Conservation (phyloP, 2,888 invertebrate species). For the Mythimna lalbum region DNA sequence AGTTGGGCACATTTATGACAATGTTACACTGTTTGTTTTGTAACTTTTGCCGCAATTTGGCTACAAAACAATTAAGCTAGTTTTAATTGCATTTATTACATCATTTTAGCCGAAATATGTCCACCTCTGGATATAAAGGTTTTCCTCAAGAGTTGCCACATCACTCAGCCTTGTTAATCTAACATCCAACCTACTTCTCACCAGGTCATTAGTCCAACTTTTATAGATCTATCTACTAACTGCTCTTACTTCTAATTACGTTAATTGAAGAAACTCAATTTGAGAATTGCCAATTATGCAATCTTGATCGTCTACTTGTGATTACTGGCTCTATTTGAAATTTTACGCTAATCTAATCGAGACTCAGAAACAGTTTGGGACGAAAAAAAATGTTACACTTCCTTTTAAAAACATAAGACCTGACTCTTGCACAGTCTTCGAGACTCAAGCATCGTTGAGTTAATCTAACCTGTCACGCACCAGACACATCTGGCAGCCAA, state of each 20-base stretch:
- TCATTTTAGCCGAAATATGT: neutral
- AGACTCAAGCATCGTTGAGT: constrained; percentile 5
- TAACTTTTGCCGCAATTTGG: constrained; percentile 16
- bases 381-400: neutral
- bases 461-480: constrained; percentile 65
- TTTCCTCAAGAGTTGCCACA: neutral
- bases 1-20: constrained; percentile 10
- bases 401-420: constrained; percentile 3
- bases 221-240: neutral
- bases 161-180: neutral
- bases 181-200: neutral
- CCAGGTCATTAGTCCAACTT: neutral
- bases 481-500: constrained; percentile 46
- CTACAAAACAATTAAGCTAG: constrained; percentile 9
- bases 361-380: too few species aligned
- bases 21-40: constrained; percentile 28
- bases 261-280: constrained; percentile 17
- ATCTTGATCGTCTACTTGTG: constrained; percentile 5
- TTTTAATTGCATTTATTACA: neutral
- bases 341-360: too few species aligned
- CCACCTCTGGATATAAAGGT: neutral
- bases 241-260: neutral
- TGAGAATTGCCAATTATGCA: neutral
- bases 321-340: neutral
- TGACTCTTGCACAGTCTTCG: neutral